phyloP scores from a whole-genome alignment of 2,888 invertebrate species.

The Tetropium fuscum region DNA sequence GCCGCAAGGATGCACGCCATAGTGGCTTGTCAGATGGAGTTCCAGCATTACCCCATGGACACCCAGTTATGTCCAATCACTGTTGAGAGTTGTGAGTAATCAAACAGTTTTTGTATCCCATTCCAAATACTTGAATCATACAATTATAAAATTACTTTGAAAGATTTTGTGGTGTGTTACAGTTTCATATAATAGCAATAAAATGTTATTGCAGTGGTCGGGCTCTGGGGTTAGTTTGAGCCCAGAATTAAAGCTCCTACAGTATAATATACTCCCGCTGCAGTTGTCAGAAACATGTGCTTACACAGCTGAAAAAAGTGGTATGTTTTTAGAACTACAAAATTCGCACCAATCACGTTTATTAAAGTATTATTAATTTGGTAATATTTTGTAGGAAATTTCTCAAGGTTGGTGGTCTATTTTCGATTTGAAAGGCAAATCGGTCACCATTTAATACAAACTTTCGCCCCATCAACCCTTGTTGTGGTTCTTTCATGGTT shows the following conservation, averaged over 20 bases:
- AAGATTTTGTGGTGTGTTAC: constrained; percentile 49
- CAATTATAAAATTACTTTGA: too few relatives aligned
- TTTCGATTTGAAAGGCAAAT: constrained; percentile 87
- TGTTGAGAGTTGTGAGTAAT: constrained; percentile 85
- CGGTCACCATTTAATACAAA: constrained; percentile 87
- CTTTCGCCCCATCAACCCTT: constrained; percentile 85
- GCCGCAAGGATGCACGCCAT: constrained; percentile 87
- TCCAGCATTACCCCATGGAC: constrained; percentile 88
- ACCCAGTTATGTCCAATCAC: constrained; percentile 87
- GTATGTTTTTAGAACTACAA: constrained; percentile 59
- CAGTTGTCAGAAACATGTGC: constrained; percentile 79
- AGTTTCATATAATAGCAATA: constrained; percentile 86
- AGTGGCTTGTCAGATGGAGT: constrained; percentile 89
- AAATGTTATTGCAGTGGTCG: constrained; percentile 81
- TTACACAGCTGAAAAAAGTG: constrained; percentile 82
- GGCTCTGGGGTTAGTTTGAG: constrained; percentile 81
- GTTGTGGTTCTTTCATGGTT: constrained; percentile 90
- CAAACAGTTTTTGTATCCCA: too few relatives aligned
- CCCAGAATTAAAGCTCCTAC: constrained; percentile 82
- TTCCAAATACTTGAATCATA: too few relatives aligned
- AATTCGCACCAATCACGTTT: neutral
- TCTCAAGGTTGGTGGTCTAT: constrained; percentile 81
- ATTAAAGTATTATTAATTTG: too few relatives aligned
- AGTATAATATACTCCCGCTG: constrained; percentile 82
- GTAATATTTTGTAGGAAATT: constrained; percentile 72